phyloP scores from a whole-genome alignment of 2,888 invertebrate species.

The Drosophila koepferae region DNA sequence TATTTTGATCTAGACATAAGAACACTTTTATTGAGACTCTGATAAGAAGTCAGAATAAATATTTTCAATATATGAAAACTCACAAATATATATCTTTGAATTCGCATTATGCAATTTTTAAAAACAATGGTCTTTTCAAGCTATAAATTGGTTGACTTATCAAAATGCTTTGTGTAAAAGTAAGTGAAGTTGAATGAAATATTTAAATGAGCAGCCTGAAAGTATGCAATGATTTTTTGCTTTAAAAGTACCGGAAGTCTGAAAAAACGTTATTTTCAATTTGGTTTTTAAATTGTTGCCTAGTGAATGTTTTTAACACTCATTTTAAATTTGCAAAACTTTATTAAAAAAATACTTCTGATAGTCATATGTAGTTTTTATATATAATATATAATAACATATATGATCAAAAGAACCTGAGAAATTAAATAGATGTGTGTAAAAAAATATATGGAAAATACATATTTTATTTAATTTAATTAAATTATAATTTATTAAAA shows the following conservation, averaged over 20 bases:
- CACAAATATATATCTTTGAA: neutral
- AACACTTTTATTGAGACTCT: constrained; percentile 54
- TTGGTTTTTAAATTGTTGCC: neutral
- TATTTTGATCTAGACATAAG: constrained; percentile 59
- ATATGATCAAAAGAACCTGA: neutral
- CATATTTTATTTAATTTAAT: no score
- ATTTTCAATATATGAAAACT: constrained; percentile 52
- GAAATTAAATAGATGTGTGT: neutral
- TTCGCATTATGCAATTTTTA: neutral
- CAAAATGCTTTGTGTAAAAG: no score
- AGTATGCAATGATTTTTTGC: constrained; percentile 30
- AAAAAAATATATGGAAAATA: neutral
- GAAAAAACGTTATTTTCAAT: neutral
- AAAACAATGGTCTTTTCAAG: neutral
- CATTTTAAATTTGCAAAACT: neutral
- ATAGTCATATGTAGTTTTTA: neutral
- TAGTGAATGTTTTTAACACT: neutral
- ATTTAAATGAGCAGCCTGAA: constrained; percentile 23
- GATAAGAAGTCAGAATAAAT: constrained; percentile 73
- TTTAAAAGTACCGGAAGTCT: neutral
- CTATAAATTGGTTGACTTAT: no score
- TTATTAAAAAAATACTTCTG: neutral
- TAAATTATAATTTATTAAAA: neutral
- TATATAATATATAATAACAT: neutral
- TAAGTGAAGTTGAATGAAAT: neutral